Evolutionary conservation across 2,113 vertebrate species (phyloP).

Genomic region (Etheostoma spectabile): DNA sequence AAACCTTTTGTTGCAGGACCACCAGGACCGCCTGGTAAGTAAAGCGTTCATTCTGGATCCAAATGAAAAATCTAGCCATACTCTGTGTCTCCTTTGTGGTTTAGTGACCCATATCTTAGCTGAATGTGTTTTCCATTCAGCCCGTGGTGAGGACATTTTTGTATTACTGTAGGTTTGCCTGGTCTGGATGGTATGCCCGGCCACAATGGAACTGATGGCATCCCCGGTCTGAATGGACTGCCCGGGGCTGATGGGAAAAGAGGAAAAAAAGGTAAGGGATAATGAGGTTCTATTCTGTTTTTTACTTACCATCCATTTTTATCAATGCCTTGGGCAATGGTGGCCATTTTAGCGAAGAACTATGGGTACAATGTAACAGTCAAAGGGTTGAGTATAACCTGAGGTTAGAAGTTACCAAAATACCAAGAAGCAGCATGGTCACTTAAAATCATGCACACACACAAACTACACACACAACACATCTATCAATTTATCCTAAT

Average conservation of each 20-base stretch:
- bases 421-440: neutral
- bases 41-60: neutral
- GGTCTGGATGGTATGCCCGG: constrained; percentile 88
- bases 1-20: constrained; percentile 85
- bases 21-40: constrained; percentile 92
- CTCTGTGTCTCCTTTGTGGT: constrained; percentile 24
- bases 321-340: constrained; percentile 26
- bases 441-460: constrained; percentile 9
- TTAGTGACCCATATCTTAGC: constrained; percentile 36
- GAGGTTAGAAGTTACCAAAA: constrained; percentile 22
- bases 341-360: constrained; percentile 50
- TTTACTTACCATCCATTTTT: constrained; percentile 10
- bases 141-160: constrained; percentile 6
- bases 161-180: constrained; percentile 85
- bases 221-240: constrained; percentile 83
- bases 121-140: constrained; percentile 16
- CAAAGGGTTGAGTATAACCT: constrained; percentile 54
- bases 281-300: constrained; percentile 32
- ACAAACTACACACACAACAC: neutral
- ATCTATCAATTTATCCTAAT: neutral
- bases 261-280: constrained; percentile 88
- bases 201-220: constrained; percentile 91
- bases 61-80: constrained; percentile 7
- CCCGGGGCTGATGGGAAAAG: constrained; percentile 92
- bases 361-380: constrained; percentile 34